Percentiles rank a stretch among this genome's conserved stretches.
phyloP scores from a whole-genome alignment of 2,113 vertebrate species.

The Lates calcarifer region DNA sequence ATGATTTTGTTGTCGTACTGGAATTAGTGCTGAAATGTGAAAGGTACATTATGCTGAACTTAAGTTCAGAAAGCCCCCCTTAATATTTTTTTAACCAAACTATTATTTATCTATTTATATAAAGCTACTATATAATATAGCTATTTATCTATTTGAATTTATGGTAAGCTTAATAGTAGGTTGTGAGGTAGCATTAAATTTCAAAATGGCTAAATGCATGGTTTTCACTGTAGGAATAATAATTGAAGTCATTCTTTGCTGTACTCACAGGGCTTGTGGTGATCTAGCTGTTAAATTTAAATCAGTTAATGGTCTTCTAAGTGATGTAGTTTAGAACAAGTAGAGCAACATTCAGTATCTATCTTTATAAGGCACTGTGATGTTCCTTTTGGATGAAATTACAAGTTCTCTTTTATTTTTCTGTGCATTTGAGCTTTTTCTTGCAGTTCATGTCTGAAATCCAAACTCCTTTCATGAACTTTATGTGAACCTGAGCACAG shows the following conservation, averaged over 20 bases:
- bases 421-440: neutral
- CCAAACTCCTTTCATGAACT: constrained; percentile 23
- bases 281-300: neutral
- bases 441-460: neutral
- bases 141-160: no score
- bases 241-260: neutral
- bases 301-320: neutral
- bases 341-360: neutral
- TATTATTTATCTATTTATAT: no score
- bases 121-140: no score
- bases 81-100: no score
- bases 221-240: neutral
- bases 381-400: neutral
- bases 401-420: neutral
- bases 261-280: neutral
- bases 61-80: no score
- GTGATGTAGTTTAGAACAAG: neutral
- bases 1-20: no score
- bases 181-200: neutral
- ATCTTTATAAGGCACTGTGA: neutral
- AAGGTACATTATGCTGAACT: no score
- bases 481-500: neutral
- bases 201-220: neutral
- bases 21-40: no score
- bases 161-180: neutral